phyloP scores from a whole-genome alignment of 2,888 invertebrate species.

The Matsumyia berberina region DNA sequence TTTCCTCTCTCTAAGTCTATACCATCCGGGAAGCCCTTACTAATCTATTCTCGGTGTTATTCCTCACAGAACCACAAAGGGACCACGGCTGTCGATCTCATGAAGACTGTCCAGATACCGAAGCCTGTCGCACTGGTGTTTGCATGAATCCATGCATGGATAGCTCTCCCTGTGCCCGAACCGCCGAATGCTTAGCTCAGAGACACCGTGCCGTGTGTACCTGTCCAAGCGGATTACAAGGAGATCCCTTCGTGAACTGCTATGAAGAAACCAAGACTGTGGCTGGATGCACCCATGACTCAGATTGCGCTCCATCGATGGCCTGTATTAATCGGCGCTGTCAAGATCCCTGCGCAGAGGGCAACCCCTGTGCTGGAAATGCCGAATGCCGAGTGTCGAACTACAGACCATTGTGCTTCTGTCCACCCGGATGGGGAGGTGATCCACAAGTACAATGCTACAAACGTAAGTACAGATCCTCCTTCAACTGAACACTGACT shows the following conservation, averaged over 20 bases:
- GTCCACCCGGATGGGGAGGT: slow-evolving; percentile 94
- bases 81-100: slow-evolving; percentile 89
- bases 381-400: slow-evolving; percentile 91
- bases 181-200: slow-evolving; percentile 90
- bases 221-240: slow-evolving; percentile 90
- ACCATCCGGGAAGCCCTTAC: neutral
- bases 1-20: neutral
- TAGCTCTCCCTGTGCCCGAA: slow-evolving; percentile 90
- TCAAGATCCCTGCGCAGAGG: slow-evolving; percentile 91
- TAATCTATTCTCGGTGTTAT: neutral
- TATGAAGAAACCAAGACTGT: slow-evolving; percentile 84
- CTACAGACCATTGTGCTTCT: slow-evolving; percentile 93
- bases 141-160: slow-evolving; percentile 91
- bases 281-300: slow-evolving; percentile 90
- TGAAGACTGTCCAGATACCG: slow-evolving; percentile 89
- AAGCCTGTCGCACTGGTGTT: slow-evolving; percentile 89
- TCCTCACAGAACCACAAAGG: slow-evolving; percentile 79
- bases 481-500: neutral
- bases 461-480: slow-evolving; percentile 88
- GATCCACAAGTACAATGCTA: slow-evolving; percentile 94
- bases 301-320: slow-evolving; percentile 90
- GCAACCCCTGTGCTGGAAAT: slow-evolving; percentile 91
- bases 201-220: slow-evolving; percentile 91
- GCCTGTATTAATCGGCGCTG: slow-evolving; percentile 93
- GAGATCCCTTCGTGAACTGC: slow-evolving; percentile 93